Conservation (phyloP, 2,113 vertebrate genomes). For the Alligator sinensis region DNA sequence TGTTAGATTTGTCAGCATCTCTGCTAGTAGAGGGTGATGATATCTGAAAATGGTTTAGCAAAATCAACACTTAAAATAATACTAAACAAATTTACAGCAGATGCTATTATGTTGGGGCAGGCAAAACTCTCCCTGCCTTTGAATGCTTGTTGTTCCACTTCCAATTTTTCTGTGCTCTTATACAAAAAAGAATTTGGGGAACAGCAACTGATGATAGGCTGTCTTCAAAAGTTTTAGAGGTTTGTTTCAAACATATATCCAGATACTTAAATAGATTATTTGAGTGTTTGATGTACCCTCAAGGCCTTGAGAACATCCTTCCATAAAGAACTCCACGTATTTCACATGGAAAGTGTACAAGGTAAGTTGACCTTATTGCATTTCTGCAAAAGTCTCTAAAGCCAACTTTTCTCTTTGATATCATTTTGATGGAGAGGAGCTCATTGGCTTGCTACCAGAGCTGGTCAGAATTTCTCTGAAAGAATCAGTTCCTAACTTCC, state of each 20-base stretch:
- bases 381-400: neutral
- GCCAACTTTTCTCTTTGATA: neutral
- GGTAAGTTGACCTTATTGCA: neutral
- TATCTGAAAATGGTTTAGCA: neutral
- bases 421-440: neutral
- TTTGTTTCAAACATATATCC: neutral
- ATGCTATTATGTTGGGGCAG: too few species aligned
- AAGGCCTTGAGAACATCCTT: neutral
- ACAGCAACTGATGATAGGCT: neutral
- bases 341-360: neutral
- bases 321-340: neutral
- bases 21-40: too few species aligned
- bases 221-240: neutral
- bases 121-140: neutral
- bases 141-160: neutral
- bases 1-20: neutral
- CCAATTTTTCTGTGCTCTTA: neutral
- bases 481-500: too few species aligned
- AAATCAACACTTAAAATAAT: neutral
- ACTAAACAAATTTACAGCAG: neutral
- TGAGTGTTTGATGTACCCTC: neutral
- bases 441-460: neutral
- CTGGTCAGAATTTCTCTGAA: neutral
- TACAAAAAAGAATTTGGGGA: too few species aligned
- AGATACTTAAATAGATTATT: neutral